phyloP scores from a whole-genome alignment of 1,140 invertebrate species.

The Cherax quadricarinatus region DNA sequence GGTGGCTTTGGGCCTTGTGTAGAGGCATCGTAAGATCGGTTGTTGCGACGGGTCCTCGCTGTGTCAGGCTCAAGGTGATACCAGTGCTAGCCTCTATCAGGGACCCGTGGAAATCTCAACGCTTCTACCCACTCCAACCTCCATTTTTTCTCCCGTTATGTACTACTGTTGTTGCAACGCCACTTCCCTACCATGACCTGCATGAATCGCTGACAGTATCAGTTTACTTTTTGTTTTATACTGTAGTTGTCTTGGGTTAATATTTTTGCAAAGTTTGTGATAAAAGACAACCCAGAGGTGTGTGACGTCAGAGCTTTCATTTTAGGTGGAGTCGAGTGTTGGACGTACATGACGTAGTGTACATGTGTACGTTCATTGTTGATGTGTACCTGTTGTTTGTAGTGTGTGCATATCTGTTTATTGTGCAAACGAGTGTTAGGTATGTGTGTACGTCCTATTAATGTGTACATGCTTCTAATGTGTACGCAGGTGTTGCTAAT shows the following conservation, averaged over 20 bases:
- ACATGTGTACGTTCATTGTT: neutral
- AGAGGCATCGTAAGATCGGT: neutral
- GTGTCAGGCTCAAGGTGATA: conserved; percentile 61
- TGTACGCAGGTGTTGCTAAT: too few species aligned
- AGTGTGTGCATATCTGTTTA: too few species aligned
- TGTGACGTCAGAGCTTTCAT: conserved; percentile 8
- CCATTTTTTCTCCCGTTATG: neutral
- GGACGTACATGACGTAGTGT: neutral
- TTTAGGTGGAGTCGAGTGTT: neutral
- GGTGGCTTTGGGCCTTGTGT: neutral
- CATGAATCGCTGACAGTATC: too few species aligned
- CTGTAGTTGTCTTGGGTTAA: too few species aligned
- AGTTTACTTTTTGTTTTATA: too few species aligned
- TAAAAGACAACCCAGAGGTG: neutral
- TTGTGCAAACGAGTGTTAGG: too few species aligned
- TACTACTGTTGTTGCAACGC: too few species aligned
- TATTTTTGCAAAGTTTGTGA: too few species aligned
- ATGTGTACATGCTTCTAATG: too few species aligned
- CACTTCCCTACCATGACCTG: too few species aligned
- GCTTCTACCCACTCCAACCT: neutral
- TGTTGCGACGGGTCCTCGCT: neutral
- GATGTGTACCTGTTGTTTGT: too few species aligned
- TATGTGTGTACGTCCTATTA: too few species aligned
- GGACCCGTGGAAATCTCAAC: conserved; percentile 35
- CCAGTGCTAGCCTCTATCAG: conserved; percentile 45